Base-by-base conservation (phyloP, 1,140 invertebrate species). In the Diachasma alloeum region DNA sequence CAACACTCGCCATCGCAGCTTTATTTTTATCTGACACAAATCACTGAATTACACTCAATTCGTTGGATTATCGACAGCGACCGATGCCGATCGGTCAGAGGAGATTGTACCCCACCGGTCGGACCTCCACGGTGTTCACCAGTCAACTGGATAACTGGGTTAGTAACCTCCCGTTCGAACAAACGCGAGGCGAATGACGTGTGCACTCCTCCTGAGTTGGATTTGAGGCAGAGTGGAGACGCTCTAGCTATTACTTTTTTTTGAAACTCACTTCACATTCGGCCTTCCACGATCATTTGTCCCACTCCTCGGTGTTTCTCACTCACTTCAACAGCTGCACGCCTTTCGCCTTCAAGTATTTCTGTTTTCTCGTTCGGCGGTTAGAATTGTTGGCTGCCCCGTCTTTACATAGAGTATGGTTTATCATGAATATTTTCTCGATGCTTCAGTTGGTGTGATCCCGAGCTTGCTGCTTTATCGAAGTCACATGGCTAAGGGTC, bases 1-100 rank as follows among this genome's bases (percentile, higher is more conserved):
- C 93, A 72, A 92, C 91, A 80, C 91, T 92, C 90, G 83, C 81
- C 87, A 88, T 88, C 17, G 63, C 78, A 36, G 0, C 8, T 26
- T 37, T 26, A 39, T 19, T 63, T 17, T 37, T 13, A 2, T 13
- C 31, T 71, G n/a, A 39, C 31, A 24, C 4, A 17, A 19, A 48
- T 53, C 10, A 15, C 48, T 53, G 36, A n/a, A 66, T 66, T 31
- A 0, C 26, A 31, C 15, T 31, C 24, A 4, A 31, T 63, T 24
- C 0, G 24, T 15, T 22, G 24, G 19, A 53, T n/a, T 53, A 17
- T 59, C 26, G 17, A 10, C 13, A 31, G 59, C 22, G 22, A 22
- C 11, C 26, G 59, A 22, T 53, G 48, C 13, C 19, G n/a, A 15
- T 53, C 1, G 39, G 10, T 13, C 39, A 11, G 53, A 56, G 22